phyloP scores from a whole-genome alignment of 2,888 invertebrate species.

The Ophion ellenae region DNA sequence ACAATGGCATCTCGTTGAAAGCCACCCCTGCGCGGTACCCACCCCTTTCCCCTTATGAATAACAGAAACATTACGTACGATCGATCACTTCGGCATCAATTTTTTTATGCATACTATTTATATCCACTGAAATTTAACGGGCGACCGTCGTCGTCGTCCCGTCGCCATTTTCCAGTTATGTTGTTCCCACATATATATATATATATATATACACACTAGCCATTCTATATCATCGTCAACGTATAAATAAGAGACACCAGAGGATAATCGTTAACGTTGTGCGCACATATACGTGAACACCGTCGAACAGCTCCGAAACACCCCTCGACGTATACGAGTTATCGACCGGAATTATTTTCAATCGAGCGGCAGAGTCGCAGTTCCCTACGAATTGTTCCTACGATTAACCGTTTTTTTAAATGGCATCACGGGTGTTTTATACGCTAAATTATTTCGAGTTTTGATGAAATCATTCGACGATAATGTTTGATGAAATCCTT shows the following conservation, averaged over 20 bases:
- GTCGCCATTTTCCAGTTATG: neutral
- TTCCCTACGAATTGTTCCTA: slow-evolving; percentile 11
- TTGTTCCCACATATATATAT: neutral
- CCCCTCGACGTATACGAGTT: slow-evolving; percentile 1
- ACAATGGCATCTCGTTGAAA: slow-evolving; percentile 73
- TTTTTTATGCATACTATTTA: slow-evolving; percentile 48
- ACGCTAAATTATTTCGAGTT: neutral
- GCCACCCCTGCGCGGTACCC: slow-evolving; percentile 44
- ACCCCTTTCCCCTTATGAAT: slow-evolving; percentile 72
- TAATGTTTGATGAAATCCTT: no score
- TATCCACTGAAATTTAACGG: slow-evolving; percentile 15
- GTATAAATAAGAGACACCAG: slow-evolving; percentile 10
- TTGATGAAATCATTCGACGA: neutral
- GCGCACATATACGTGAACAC: neutral
- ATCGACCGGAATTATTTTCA: slow-evolving; percentile 32
- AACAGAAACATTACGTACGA: slow-evolving; percentile 75
- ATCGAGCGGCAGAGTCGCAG: slow-evolving; percentile 7
- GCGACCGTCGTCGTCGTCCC: slow-evolving; percentile 7
- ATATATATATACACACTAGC: slow-evolving; percentile 7
- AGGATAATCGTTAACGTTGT: slow-evolving; percentile 5
- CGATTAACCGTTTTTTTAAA: slow-evolving; percentile 18
- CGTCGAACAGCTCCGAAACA: neutral
- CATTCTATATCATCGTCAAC: slow-evolving; percentile 3
- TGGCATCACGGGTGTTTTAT: slow-evolving; percentile 27
- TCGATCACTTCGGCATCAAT: slow-evolving; percentile 72